Evolutionary conservation across 1,140 invertebrate species (phyloP).

Genomic region (Thaumatotibia leucotreta): DNA sequence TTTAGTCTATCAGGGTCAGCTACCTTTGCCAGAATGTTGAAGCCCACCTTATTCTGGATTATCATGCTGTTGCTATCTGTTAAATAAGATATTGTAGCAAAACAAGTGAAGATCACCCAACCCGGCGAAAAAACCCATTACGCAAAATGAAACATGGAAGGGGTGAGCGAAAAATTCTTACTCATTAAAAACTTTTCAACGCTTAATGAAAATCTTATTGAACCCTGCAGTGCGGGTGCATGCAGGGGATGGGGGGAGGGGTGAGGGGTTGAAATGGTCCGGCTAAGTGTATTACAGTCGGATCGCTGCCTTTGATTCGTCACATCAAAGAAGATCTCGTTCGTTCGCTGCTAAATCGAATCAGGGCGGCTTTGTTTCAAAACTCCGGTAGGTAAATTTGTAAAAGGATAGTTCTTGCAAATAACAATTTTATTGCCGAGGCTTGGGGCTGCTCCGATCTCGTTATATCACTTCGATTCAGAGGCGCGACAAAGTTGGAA

Average conservation of each 20-base stretch:
- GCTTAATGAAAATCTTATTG: slow-evolving; percentile 74
- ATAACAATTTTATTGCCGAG: slow-evolving; percentile 8
- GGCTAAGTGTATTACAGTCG: slow-evolving; percentile 69
- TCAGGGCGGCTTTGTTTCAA: slow-evolving; percentile 67
- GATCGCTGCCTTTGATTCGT: slow-evolving; percentile 73
- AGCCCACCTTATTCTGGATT: no score
- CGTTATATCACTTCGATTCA: background rate
- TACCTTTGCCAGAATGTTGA: no score
- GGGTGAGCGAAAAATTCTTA: slow-evolving; percentile 32
- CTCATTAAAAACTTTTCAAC: slow-evolving; percentile 71
- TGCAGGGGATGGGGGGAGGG: slow-evolving; percentile 22
- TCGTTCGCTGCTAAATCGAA: slow-evolving; percentile 65
- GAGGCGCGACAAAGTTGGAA: background rate
- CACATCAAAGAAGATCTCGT: slow-evolving; percentile 71
- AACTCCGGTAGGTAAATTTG: slow-evolving; percentile 45
- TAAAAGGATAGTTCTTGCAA: slow-evolving; percentile 28
- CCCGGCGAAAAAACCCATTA: background rate
- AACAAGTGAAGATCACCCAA: background rate
- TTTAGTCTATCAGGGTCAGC: no score
- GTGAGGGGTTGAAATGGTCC: slow-evolving; percentile 56
- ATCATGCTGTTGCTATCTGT: no score
- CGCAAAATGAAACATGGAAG: slow-evolving; percentile 8
- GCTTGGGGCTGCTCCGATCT: background rate
- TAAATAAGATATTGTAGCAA: background rate
- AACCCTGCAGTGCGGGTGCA: slow-evolving; percentile 45